Base-by-base conservation (phyloP, 2,888 invertebrate genomes). In the Ectemnius lituratus region DNA sequence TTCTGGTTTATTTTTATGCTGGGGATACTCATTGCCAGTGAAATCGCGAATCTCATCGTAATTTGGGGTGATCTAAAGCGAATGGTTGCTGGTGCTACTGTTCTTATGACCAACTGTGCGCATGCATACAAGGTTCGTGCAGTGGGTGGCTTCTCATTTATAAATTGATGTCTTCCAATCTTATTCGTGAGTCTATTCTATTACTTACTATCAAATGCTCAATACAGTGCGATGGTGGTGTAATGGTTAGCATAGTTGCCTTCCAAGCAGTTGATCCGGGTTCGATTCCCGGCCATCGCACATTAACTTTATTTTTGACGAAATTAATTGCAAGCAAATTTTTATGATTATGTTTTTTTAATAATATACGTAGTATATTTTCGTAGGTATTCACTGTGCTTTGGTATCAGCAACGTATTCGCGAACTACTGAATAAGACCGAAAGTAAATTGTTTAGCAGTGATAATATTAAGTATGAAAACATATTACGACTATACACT, bases 221-320 rank as follows among this genome's bases (percentile, higher is more conserved):
- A 8, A 8, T 52, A 52, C n/a, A 67, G 75, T 87, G 89, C 89
- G 88, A 90, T 88, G 88, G 89, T 89, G 64, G 75, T 87, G 89
- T 89, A 88, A 90, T 88, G 88, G 89, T 89, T 84, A 88, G 89
- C 88, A 89, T 90, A 88, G 89, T 90, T 90, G 90, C 88, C 90
- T 90, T 90, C 90, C 90, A 90, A 90, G 90, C 89, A 90, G 89
- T 90, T 90, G 90, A 90, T 90, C 90, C 90, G 90, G 90, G 90
- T 90, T 90, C 90, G 89, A 90, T 90, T 90, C 90, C 90, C 89
- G 90, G 90, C 90, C 86, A 86, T 87, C 88, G 88, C 88, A 88
- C 37, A 37, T 37, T 2, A 37, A 37, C 28, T 37, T 37, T 8
- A 37, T 37, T 37, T 37, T 37, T 37, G 37, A 37, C 8, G 11